Conservation (phyloP, 2,797 vertebrate genomes). For the Epinephelus malabaricus region DNA sequence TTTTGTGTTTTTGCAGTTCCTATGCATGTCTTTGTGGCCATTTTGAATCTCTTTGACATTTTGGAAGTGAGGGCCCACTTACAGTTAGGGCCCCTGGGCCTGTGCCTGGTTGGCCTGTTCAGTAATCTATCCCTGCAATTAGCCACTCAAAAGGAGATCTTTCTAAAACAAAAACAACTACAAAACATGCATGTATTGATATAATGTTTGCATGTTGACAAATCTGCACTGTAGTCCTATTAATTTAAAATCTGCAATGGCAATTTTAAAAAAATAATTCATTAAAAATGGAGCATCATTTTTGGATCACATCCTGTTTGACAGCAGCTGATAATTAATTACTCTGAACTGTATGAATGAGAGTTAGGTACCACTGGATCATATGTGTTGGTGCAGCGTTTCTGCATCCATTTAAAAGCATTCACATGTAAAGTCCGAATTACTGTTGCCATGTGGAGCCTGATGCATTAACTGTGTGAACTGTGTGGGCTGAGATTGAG, state of each 20-base stretch:
- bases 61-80: too few relatives aligned
- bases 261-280: not conserved
- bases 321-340: not conserved
- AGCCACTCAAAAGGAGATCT: not conserved
- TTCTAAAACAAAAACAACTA: not conserved
- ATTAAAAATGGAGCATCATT: not conserved
- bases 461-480: conserved; percentile 57
- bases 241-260: not conserved
- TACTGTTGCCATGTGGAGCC: conserved; percentile 20
- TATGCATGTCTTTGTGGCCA: too few relatives aligned
- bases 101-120: too few relatives aligned
- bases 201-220: not conserved
- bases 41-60: too few relatives aligned
- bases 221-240: not conserved
- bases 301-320: not conserved
- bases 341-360: not conserved
- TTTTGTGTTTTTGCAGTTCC: too few relatives aligned
- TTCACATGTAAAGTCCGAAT: conserved; percentile 7
- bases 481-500: conserved; percentile 64
- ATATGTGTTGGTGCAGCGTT: not conserved
- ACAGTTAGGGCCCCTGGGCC: too few relatives aligned
- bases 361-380: not conserved
- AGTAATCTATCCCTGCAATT: too few relatives aligned
- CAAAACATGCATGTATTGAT: not conserved
- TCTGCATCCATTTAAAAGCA: not conserved